Evolutionary conservation across 2,888 invertebrate species (phyloP).

Genomic region (Ellobium chinense): DNA sequence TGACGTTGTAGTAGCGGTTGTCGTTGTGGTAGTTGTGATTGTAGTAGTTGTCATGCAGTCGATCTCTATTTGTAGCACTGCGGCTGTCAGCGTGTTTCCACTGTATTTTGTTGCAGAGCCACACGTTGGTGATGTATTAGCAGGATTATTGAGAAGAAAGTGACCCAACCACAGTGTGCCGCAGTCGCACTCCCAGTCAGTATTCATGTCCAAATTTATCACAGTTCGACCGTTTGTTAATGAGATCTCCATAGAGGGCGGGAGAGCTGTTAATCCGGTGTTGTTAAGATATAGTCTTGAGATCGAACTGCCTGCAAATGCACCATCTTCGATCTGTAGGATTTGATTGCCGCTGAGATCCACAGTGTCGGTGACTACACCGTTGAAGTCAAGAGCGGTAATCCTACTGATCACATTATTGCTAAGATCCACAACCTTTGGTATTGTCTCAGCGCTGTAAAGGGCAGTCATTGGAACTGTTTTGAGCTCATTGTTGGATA

Average conservation of each 20-base stretch:
- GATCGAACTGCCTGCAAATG: background rate
- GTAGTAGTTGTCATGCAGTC: conserved; percentile 53
- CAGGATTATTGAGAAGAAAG: conserved; percentile 45
- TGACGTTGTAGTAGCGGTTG: conserved; percentile 32
- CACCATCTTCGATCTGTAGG: background rate
- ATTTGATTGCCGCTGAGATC: conserved; percentile 24
- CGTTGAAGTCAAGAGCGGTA: background rate
- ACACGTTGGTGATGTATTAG: conserved; percentile 52
- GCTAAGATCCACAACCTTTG: conserved; percentile 37
- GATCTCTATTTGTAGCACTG: conserved; percentile 46
- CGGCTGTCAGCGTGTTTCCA: conserved; percentile 48
- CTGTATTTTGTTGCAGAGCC: conserved; percentile 48
- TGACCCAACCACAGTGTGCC: conserved; percentile 59
- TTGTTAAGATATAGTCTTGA: conserved; percentile 2
- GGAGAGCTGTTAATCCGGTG: conserved; percentile 22
- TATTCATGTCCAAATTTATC: conserved; percentile 17
- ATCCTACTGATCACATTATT: conserved; percentile 46
- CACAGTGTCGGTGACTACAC: background rate
- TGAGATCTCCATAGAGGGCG: conserved; percentile 1
- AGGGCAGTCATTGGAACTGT: conserved; percentile 1
- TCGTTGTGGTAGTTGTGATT: conserved; percentile 51
- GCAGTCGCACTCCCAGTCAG: conserved; percentile 64
- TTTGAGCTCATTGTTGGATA: conserved; percentile 22
- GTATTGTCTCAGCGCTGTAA: background rate
- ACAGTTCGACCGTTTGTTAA: background rate